Base-by-base conservation (phyloP, 2,888 invertebrate species). In the Hypomecis punctinalis region DNA sequence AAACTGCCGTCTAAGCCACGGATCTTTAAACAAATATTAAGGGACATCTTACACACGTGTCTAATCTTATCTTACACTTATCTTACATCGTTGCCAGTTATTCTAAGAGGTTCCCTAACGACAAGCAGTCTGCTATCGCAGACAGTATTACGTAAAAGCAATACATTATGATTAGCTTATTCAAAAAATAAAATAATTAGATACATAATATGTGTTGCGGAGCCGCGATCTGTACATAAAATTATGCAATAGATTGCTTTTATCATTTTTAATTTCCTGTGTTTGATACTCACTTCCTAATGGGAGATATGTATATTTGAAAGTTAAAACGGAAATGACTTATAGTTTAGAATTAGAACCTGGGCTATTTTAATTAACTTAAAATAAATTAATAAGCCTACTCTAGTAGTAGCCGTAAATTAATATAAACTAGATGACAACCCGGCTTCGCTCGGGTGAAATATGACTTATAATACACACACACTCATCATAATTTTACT, bases 71-170 rank as follows among this genome's bases (percentile, higher is more conserved):
- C n/a, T n/a, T n/a, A n/a, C n/a, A n/a, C n/a, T n/a, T n/a, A n/a
- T n/a, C n/a, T n/a, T n/a, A n/a, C n/a, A n/a, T n/a, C n/a, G n/a
- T n/a, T n/a, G n/a, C n/a, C n/a, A n/a, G n/a, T n/a, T n/a, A n/a
- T n/a, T n/a, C n/a, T n/a, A n/a, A n/a, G 63, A 67, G 45, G 39
- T 49, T 48, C 51, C 48, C 40, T 51, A 73, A 68, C 80, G 83
- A 76, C 86, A 69, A 68, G 82, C 86, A 74, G 86, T 86, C 87
- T 86, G 79, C 70, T 45, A 48, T 55, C 65, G 68, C 73, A 83
- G 79, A 82, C 81, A 69, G 45, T 53, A 70, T 72, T 71, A 65
- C 67, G 68, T 69, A 64, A 55, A 6, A 7, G 5, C 39, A 35
- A 42, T 51, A 48, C 54, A 46, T 46, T 51, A 55, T 55, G 39